Evolutionary conservation across 2,888 invertebrate species (phyloP).

Genomic region (Cheilosia vernalis): DNA sequence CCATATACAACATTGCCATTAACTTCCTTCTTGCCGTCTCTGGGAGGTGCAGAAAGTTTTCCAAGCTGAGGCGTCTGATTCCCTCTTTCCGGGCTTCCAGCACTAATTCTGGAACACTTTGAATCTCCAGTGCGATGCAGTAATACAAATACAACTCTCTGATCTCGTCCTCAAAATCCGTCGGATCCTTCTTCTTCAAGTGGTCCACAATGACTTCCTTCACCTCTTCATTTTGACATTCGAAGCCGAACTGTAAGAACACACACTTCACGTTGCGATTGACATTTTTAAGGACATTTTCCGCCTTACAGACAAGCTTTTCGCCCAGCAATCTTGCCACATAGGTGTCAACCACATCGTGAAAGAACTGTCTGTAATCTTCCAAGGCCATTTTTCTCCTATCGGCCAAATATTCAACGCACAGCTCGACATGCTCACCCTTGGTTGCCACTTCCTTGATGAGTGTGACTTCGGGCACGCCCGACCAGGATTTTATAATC

Average conservation of each 20-base stretch:
- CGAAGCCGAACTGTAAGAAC: constrained; percentile 85
- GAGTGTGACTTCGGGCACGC: constrained; percentile 80
- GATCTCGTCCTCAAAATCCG: constrained; percentile 78
- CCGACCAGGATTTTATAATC: constrained; percentile 81
- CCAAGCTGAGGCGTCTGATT: constrained; percentile 79
- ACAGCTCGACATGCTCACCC: constrained; percentile 81
- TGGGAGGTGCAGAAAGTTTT: constrained; percentile 81
- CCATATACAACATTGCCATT: constrained; percentile 81
- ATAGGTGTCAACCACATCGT: constrained; percentile 81
- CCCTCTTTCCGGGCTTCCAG: constrained; percentile 66
- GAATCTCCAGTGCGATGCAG: constrained; percentile 79
- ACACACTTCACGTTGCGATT: constrained; percentile 80
- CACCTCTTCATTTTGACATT: constrained; percentile 85
- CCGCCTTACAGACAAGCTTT: constrained; percentile 81
- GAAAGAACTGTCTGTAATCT: constrained; percentile 80
- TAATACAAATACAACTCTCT: constrained; percentile 80
- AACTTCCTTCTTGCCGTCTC: constrained; percentile 79
- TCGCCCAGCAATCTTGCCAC: constrained; percentile 81
- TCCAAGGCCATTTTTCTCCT: constrained; percentile 75
- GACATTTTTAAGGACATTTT: constrained; percentile 80
- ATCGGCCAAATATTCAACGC: constrained; percentile 80
- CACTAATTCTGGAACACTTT: constrained; percentile 76
- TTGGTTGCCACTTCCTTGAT: constrained; percentile 83
- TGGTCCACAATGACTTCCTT: constrained; percentile 88
- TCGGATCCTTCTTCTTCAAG: constrained; percentile 84